Conservation (phyloP, 2,888 invertebrate genomes). For the Drosophila siamana region DNA sequence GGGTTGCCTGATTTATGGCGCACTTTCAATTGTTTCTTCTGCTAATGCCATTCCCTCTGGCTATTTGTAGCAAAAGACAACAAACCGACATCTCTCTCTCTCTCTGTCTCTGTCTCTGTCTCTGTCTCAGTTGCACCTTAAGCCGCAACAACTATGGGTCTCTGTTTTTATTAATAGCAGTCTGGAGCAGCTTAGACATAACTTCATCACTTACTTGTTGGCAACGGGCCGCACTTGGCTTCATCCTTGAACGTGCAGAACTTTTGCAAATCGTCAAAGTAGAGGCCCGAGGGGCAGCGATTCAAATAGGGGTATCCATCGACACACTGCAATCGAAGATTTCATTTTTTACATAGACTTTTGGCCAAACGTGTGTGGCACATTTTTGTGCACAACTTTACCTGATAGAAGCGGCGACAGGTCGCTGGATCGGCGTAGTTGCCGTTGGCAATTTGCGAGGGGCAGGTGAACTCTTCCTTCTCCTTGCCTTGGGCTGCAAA, state of each 20-base stretch:
- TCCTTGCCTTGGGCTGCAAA: constrained; percentile 82
- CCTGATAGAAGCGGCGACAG: constrained; percentile 95
- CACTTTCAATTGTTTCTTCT: constrained; percentile 74
- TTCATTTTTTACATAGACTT: too few relatives aligned
- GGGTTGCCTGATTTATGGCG: constrained; percentile 70
- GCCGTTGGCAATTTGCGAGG: constrained; percentile 93
- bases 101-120: not conserved
- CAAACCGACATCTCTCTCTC: not conserved
- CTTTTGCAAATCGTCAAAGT: constrained; percentile 95
- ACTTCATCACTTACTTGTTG: constrained; percentile 90
- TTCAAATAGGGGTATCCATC: constrained; percentile 95
- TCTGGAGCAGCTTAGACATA: constrained; percentile 37
- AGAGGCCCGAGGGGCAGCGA: constrained; percentile 95
- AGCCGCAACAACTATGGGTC: too few relatives aligned
- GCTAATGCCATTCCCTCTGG: constrained; percentile 42
- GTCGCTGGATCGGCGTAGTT: constrained; percentile 96
- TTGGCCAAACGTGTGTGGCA: too few relatives aligned
- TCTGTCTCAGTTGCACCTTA: constrained; percentile 1
- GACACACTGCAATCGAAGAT: constrained; percentile 94
- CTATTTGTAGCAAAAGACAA: constrained; percentile 46
- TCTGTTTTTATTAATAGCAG: constrained; percentile 52
- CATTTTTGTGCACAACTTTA: constrained; percentile 73
- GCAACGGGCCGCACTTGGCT: constrained; percentile 95
- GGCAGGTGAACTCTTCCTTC: constrained; percentile 90
- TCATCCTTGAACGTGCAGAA: constrained; percentile 95